phyloP scores from a whole-genome alignment of 2,888 invertebrate species.

The Drosophila lutescens region DNA sequence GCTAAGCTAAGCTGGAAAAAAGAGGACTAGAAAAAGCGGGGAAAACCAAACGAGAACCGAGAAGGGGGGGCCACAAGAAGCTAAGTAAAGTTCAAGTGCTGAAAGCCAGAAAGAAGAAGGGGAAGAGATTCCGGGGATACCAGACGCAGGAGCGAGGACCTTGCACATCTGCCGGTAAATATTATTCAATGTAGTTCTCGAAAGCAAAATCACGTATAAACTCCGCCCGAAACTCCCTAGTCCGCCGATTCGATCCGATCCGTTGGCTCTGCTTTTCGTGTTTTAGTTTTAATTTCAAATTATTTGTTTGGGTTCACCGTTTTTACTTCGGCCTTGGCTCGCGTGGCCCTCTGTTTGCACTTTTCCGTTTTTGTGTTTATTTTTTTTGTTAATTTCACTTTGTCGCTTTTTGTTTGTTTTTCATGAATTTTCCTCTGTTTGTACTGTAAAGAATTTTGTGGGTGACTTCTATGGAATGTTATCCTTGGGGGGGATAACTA shows the following conservation, averaged over 20 bases:
- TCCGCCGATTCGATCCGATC: slow-evolving; percentile 1
- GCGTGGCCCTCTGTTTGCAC: slow-evolving; percentile 30
- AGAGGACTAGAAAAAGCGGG: slow-evolving; percentile 13
- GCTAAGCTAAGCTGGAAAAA: slow-evolving; percentile 40
- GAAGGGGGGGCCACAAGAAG: slow-evolving; percentile 27
- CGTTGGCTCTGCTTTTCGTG: slow-evolving; percentile 17
- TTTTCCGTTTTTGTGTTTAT: slow-evolving; percentile 33
- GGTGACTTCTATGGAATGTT: slow-evolving; percentile 14
- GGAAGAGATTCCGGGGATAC: neutral
- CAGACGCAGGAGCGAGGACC: neutral
- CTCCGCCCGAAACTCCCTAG: slow-evolving; percentile 24
- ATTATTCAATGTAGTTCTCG: slow-evolving; percentile 64
- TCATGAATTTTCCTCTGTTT: slow-evolving; percentile 49
- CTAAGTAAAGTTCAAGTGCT: slow-evolving; percentile 48
- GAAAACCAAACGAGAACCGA: slow-evolving; percentile 3
- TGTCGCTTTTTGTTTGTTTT: slow-evolving; percentile 43
- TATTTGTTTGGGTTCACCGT: slow-evolving; percentile 57
- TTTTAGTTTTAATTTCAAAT: slow-evolving; percentile 58
- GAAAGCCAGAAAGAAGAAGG: slow-evolving; percentile 2
- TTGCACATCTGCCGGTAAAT: slow-evolving; percentile 49
- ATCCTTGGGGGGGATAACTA: slow-evolving; percentile 15
- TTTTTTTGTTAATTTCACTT: slow-evolving; percentile 46
- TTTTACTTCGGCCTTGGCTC: slow-evolving; percentile 30
- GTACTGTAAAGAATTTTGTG: slow-evolving; percentile 23
- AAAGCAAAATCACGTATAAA: slow-evolving; percentile 60